These are phyloP conservation scores for Mastigias papua DNA, from an alignment of 30 jellyfish, hydroid and myxozoan genomes.

Conservation along the genomic window DNA sequence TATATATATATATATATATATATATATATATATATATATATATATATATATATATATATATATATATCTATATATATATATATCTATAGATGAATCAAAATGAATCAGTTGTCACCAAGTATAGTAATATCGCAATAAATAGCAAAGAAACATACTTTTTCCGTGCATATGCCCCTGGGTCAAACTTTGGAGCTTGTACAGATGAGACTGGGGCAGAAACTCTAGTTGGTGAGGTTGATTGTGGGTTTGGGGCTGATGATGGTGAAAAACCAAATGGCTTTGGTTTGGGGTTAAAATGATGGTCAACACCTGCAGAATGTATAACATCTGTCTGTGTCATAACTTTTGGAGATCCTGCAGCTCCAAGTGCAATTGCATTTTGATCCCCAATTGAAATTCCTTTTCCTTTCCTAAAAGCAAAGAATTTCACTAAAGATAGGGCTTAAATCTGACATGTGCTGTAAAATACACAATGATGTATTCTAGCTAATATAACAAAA, in stretches of 20 bases:
- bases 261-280: slow-evolving; percentile 82
- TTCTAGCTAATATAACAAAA: too few relatives aligned
- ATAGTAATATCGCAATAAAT: too few relatives aligned
- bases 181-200: slow-evolving; percentile 87
- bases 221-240: slow-evolving; percentile 19
- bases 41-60: too few relatives aligned
- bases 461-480: too few relatives aligned
- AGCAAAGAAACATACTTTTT: slow-evolving; percentile 93
- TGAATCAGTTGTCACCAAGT: too few relatives aligned
- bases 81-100: too few relatives aligned
- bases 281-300: slow-evolving; percentile 90
- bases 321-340: slow-evolving; percentile 82
- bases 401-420: slow-evolving; percentile 88
- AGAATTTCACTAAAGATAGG: too few relatives aligned
- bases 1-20: too few relatives aligned
- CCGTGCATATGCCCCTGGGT: slow-evolving; percentile 95
- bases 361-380: slow-evolving; percentile 72
- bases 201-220: slow-evolving; percentile 55
- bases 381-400: slow-evolving; percentile 89
- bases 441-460: too few relatives aligned
- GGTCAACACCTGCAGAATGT: slow-evolving; percentile 97
- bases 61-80: too few relatives aligned
- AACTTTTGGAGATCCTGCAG: slow-evolving; percentile 85
- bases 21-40: too few relatives aligned
- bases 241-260: slow-evolving; percentile 28